Evolutionary conservation across 53 echinoderm and acorn worm genomes (phyloP).

Genomic region (Mesocentrotus franciscanus): DNA sequence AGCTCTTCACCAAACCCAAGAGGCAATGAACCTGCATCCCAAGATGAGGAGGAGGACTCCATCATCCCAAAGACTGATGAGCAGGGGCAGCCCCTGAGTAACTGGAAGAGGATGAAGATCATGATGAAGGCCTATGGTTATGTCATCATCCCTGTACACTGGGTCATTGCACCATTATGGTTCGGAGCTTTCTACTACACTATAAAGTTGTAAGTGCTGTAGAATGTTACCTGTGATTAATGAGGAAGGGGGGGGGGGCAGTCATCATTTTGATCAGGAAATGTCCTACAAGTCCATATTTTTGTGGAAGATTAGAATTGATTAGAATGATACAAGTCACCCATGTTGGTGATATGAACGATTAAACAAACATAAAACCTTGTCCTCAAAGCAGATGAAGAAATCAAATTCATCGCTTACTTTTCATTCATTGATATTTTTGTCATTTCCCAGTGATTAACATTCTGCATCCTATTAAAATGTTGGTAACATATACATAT

Average conservation of each 20-base stretch:
- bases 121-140: constrained; percentile 94
- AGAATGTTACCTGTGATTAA: background rate
- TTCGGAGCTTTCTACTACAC: constrained; percentile 93
- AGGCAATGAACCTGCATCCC: background rate
- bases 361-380: too few species aligned
- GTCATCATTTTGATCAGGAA: background rate
- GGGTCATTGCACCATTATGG: constrained; percentile 91
- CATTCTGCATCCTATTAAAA: too few species aligned
- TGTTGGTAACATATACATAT: too few species aligned
- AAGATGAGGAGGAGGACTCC: constrained; percentile 76
- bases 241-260: too few species aligned
- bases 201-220: constrained; percentile 74
- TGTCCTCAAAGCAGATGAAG: too few species aligned
- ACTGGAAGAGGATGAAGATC: constrained; percentile 94
- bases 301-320: too few species aligned
- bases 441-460: too few species aligned
- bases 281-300: background rate
- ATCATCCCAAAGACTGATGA: constrained; percentile 90
- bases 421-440: too few species aligned
- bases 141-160: constrained; percentile 93
- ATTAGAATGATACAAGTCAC: too few species aligned
- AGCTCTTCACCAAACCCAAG: background rate
- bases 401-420: too few species aligned
- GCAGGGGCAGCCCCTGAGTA: constrained; percentile 86
- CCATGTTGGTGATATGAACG: too few species aligned